These are phyloP conservation scores for Silurus glanis DNA, from an alignment of 2,113 vertebrate species.

Conservation along the genomic window DNA sequence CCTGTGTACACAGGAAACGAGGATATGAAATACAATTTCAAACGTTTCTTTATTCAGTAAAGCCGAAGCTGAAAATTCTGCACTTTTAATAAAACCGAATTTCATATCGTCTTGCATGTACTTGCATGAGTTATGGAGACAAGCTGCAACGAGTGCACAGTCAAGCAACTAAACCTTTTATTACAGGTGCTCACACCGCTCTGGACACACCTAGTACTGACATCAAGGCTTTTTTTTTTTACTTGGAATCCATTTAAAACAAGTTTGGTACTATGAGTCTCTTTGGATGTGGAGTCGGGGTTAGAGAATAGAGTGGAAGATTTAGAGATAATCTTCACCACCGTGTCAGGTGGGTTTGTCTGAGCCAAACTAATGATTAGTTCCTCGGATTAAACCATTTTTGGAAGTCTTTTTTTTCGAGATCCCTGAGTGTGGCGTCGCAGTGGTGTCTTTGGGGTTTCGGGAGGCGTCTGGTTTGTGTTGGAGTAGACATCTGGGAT, in stretches of 20 bases:
- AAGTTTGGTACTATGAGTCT: neutral
- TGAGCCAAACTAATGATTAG: conserved; percentile 64
- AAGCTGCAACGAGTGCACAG: neutral
- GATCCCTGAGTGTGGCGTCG: neutral
- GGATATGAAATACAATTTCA: neutral
- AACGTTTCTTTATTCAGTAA: neutral
- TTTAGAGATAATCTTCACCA: conserved; percentile 61
- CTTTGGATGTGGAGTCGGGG: neutral
- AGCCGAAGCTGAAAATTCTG: neutral
- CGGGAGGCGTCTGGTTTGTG: neutral
- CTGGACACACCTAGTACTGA: conserved; percentile 32
- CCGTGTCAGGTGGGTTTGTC: conserved; percentile 67
- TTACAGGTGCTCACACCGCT: neutral
- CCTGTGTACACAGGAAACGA: neutral
- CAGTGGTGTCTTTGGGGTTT: neutral
- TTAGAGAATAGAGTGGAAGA: conserved; percentile 22
- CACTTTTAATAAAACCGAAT: neutral
- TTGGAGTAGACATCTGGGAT: neutral
- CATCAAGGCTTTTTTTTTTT: conserved; percentile 10
- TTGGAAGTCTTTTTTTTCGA: conserved; percentile 48
- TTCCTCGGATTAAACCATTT: conserved; percentile 65
- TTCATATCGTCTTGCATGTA: neutral
- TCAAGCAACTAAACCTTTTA: neutral
- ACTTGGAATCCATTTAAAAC: conserved; percentile 22
- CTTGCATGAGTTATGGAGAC: neutral